Evolutionary conservation across 1,140 invertebrate genomes (phyloP).

Genomic region (Halesus radiatus): DNA sequence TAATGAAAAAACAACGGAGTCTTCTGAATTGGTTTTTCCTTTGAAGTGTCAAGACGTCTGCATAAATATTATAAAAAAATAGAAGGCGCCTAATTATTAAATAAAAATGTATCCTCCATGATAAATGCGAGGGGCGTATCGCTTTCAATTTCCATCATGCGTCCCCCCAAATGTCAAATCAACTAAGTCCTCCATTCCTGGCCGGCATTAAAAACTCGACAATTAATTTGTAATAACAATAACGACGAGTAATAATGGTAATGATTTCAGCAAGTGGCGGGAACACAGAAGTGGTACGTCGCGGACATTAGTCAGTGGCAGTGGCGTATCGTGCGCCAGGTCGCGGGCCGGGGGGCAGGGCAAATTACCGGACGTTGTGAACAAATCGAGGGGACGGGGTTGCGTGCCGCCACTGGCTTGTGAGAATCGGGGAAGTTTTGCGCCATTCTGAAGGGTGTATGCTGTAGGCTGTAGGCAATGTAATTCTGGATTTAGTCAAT

Average conservation of each 20-base stretch:
- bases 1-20: no score
- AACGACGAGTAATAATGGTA: constrained; percentile 4
- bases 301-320: constrained; percentile 29
- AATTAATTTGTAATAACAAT: constrained; percentile 35
- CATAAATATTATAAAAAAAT: no score
- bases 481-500: no score
- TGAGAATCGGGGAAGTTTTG: background rate
- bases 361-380: constrained; percentile 30
- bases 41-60: no score
- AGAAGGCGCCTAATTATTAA: no score
- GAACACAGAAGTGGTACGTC: background rate
- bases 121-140: constrained; percentile 1
- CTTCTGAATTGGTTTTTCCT: no score
- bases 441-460: background rate
- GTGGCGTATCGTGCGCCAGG: background rate
- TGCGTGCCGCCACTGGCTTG: constrained; percentile 3
- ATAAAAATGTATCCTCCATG: background rate
- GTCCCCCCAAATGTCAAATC: constrained; percentile 19
- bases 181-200: background rate
- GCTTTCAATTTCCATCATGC: constrained; percentile 26
- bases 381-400: constrained; percentile 29
- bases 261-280: constrained; percentile 15
- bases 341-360: background rate
- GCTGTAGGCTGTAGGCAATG: no score
- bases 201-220: constrained; percentile 13